phyloP scores from a whole-genome alignment of 2,888 invertebrate genomes.

The Cataglyphis rosenhaueri region DNA sequence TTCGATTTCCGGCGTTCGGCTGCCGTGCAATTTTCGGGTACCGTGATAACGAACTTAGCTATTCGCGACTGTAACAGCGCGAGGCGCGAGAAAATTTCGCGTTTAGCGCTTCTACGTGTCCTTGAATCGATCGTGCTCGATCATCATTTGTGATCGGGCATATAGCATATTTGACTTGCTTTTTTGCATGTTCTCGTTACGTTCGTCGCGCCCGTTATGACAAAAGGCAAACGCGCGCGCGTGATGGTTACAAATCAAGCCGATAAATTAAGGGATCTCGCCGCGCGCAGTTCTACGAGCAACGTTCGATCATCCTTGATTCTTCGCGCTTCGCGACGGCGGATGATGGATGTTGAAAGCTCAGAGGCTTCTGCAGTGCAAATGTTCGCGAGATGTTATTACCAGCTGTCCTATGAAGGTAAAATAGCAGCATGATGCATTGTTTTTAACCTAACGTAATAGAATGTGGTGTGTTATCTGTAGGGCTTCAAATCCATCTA shows the following conservation, averaged over 20 bases:
- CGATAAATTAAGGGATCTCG: slow-evolving; percentile 52
- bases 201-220: slow-evolving; percentile 10
- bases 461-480: neutral
- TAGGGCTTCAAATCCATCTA: neutral
- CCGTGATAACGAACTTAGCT: slow-evolving; percentile 14
- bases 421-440: slow-evolving; percentile 39
- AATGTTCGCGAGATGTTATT: slow-evolving; percentile 38
- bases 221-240: slow-evolving; percentile 1
- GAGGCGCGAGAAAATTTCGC: slow-evolving; percentile 27
- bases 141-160: slow-evolving; percentile 16
- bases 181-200: slow-evolving; percentile 38
- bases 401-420: neutral
- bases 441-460: neutral
- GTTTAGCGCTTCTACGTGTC: slow-evolving; percentile 30
- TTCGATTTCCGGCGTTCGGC: slow-evolving; percentile 32
- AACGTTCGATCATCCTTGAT: slow-evolving; percentile 54
- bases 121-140: slow-evolving; percentile 33
- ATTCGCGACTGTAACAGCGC: slow-evolving; percentile 5
- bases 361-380: neutral
- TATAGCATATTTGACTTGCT: slow-evolving; percentile 38
- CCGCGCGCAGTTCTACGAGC: slow-evolving; percentile 31
- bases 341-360: slow-evolving; percentile 50
- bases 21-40: slow-evolving; percentile 43
- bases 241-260: slow-evolving; percentile 51
- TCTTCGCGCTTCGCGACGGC: slow-evolving; percentile 19